A percentile compares a stretch with the other conserved stretches of the same genome.
Evolutionary conservation across 2,888 invertebrate genomes (phyloP).

Genomic region (Agrilus mali): DNA sequence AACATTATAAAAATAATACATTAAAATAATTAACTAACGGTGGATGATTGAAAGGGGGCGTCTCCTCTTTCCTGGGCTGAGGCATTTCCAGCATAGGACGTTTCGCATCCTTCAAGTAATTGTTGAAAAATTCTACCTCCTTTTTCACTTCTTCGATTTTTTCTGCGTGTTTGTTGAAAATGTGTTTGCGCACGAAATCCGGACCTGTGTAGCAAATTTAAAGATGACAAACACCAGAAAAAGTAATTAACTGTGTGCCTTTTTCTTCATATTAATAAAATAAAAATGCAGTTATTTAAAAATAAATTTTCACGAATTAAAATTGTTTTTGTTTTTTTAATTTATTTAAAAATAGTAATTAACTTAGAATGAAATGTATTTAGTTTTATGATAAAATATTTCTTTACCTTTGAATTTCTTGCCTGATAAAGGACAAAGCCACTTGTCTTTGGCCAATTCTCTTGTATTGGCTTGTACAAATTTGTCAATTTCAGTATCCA

Average conservation of each 20-base stretch:
- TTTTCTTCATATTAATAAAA: neutral
- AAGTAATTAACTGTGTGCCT: no score
- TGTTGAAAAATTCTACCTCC: slow-evolving; percentile 96
- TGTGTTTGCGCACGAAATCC: slow-evolving; percentile 96
- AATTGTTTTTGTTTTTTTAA: neutral
- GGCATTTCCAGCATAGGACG: slow-evolving; percentile 89
- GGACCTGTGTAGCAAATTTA: slow-evolving; percentile 45
- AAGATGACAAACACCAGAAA: neutral
- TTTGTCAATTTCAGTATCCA: slow-evolving; percentile 73
- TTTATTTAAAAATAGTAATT: no score
- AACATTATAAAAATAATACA: neutral
- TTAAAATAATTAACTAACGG: slow-evolving; percentile 23
- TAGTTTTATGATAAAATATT: neutral
- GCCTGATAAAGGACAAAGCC: slow-evolving; percentile 96
- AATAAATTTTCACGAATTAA: neutral
- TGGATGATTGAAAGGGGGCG: slow-evolving; percentile 33
- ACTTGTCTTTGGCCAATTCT: slow-evolving; percentile 94
- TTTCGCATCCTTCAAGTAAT: slow-evolving; percentile 87
- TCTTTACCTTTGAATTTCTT: slow-evolving; percentile 82
- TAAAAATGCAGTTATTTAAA: neutral
- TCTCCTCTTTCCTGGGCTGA: slow-evolving; percentile 37
- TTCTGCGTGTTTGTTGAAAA: slow-evolving; percentile 93
- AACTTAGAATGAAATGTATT: neutral
- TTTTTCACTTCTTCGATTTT: slow-evolving; percentile 95
- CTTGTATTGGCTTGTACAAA: slow-evolving; percentile 94